Base-by-base conservation (phyloP, 2,113 vertebrate genomes). In the Alectura lathami region DNA sequence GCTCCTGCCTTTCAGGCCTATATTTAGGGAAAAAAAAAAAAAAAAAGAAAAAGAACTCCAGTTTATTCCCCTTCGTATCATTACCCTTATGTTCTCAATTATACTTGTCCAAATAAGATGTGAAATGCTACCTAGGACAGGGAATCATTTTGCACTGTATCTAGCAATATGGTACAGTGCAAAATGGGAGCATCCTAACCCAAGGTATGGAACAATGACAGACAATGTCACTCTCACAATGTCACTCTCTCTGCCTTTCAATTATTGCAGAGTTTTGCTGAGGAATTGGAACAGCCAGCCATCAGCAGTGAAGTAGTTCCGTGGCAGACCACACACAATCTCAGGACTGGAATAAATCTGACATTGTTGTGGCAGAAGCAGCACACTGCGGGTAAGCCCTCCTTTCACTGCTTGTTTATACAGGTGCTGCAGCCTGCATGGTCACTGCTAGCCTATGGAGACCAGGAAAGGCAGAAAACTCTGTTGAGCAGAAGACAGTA, bases 381-480 rank as follows among this genome's bases (percentile, higher is more conserved):
- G 13, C 47, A 48, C 34, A 32, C 62, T 1, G 0, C 48, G 63
- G 0, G 1, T 7, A 30, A 73, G 48, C 24, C 13, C 10, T 68
- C 17, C 29, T 90, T 69, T 77, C 22, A n/a, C 8, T 30, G n/a
- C 34, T 68, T 81, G 27, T 48, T 84, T 45, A 38, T 32, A 57
- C 30, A 75, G 48, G 40, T 56, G 40, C 30, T 60, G 27, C 21
- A 16, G 38, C n/a, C 32, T 54, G 54, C 17, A 17, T 56, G 34
- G 34, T 45, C 23, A 17, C 38, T 88, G 59, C 66, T 50, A 48
- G 30, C 15, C 29, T 43, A 13, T 68, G n/a, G 51, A 38, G 63
- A 42, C 9, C 11, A 30, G n/a, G 21, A 38, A 32, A 45, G 51
- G 59, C n/a, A 68, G 69, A 73, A 63, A 17, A 66, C 8, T 3